Conservation (phyloP, 2,113 vertebrate species). For the Formicarius rufipectus region DNA sequence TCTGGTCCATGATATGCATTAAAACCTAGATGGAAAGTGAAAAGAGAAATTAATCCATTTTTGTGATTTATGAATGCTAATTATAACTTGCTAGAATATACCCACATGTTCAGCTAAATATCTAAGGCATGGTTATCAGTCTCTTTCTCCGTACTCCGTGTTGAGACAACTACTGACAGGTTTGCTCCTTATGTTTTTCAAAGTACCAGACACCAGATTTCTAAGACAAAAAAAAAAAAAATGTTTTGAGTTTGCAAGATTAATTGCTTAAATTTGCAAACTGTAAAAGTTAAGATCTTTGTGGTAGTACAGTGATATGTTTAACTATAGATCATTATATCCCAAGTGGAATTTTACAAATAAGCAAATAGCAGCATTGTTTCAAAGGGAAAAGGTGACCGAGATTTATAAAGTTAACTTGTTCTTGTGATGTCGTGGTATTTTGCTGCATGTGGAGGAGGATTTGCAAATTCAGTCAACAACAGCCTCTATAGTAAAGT, state of each 20-base stretch:
- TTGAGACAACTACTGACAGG: neutral
- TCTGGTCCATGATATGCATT: neutral
- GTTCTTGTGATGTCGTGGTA: constrained; percentile 42
- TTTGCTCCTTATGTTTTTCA: neutral
- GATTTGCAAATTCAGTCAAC: constrained; percentile 47
- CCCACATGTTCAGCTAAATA: neutral
- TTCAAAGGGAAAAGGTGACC: constrained; percentile 28
- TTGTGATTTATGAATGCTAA: neutral
- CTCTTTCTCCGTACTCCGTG: neutral
- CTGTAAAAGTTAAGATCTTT: neutral
- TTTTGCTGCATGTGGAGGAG: constrained; percentile 47
- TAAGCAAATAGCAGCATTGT: constrained; percentile 50
- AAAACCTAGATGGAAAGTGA: neutral
- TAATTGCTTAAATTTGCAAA: neutral
- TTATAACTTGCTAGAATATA: neutral
- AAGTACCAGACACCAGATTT: neutral
- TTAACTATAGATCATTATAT: neutral
- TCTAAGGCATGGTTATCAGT: neutral
- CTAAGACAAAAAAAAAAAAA: neutral
- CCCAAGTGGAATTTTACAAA: constrained; percentile 27
- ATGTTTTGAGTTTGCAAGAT: neutral
- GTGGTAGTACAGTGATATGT: neutral
- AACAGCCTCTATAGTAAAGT: neutral
- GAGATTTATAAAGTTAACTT: constrained; percentile 41
- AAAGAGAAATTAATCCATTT: neutral